phyloP scores from a whole-genome alignment of 2,888 invertebrate species.

The Yponomeuta cagnagella region DNA sequence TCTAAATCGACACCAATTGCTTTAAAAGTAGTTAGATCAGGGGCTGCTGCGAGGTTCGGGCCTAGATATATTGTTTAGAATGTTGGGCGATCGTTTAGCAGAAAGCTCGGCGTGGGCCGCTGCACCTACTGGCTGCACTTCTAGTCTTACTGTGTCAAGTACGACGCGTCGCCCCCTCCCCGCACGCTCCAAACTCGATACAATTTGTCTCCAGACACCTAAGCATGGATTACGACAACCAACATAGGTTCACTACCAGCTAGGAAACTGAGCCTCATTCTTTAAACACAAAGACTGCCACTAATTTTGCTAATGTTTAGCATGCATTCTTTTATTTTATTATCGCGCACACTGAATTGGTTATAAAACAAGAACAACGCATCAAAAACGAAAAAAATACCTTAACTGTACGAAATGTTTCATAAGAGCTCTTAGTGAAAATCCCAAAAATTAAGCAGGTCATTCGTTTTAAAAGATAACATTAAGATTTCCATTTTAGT shows the following conservation, averaged over 20 bases:
- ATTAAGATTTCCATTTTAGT: conserved; percentile 70
- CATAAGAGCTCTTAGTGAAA: conserved; percentile 32
- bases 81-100: conserved; percentile 6
- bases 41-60: not conserved
- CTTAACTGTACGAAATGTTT: not conserved
- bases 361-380: conserved; percentile 27
- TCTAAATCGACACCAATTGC: no score
- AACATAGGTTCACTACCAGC: conserved; percentile 26
- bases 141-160: conserved; percentile 76
- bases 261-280: conserved; percentile 4
- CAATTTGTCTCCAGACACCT: conserved; percentile 35
- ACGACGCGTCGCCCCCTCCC: conserved; percentile 66
- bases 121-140: conserved; percentile 71
- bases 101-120: conserved; percentile 52
- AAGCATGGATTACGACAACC: conserved; percentile 27
- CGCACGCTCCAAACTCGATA: conserved; percentile 32
- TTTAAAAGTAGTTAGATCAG: no score
- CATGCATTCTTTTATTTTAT: no score
- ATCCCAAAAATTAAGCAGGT: conserved; percentile 34
- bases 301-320: no score
- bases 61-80: not conserved
- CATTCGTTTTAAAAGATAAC: conserved; percentile 39
- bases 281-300: no score
- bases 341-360: conserved; percentile 18
- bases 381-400: conserved; percentile 20